Conservation (phyloP, 2,113 vertebrate species). For the Tetrao urogallus region DNA sequence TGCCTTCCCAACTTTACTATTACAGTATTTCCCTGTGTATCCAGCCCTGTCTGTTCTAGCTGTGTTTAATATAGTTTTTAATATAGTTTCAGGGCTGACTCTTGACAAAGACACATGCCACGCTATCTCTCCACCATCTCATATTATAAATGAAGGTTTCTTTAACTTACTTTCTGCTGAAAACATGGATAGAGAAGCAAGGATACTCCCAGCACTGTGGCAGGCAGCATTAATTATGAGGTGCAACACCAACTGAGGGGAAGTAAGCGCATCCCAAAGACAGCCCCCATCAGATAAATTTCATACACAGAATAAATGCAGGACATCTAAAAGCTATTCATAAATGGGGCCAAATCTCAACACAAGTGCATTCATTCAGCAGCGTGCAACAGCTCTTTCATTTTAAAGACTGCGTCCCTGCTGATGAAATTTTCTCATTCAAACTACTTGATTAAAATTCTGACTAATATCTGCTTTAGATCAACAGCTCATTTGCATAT, state of each 20-base stretch:
- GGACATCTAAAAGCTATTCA: not conserved
- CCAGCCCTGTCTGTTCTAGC: not conserved
- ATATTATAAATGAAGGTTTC: not conserved
- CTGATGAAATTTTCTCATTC: conserved; percentile 21
- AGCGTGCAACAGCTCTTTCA: not conserved
- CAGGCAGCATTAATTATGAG: not conserved
- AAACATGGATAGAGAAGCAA: not conserved
- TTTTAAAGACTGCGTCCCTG: not conserved
- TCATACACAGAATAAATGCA: not conserved
- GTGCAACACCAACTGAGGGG: not conserved
- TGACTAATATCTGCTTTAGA: conserved; percentile 18
- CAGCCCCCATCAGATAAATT: not conserved
- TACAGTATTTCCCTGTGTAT: not conserved
- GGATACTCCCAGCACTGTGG: not conserved
- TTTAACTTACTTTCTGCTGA: not conserved
- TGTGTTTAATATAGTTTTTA: not conserved
- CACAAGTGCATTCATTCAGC: not conserved
- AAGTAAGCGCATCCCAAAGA: not conserved
- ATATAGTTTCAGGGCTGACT: not conserved
- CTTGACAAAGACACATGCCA: not conserved
- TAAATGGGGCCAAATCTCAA: not conserved
- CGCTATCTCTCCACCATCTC: not conserved
- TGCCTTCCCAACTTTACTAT: not conserved
- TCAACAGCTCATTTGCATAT: conserved; percentile 1
- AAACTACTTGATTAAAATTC: conserved; percentile 43